Conservation (phyloP, 2,113 vertebrate genomes). For the Neopipo cinnamomea region DNA sequence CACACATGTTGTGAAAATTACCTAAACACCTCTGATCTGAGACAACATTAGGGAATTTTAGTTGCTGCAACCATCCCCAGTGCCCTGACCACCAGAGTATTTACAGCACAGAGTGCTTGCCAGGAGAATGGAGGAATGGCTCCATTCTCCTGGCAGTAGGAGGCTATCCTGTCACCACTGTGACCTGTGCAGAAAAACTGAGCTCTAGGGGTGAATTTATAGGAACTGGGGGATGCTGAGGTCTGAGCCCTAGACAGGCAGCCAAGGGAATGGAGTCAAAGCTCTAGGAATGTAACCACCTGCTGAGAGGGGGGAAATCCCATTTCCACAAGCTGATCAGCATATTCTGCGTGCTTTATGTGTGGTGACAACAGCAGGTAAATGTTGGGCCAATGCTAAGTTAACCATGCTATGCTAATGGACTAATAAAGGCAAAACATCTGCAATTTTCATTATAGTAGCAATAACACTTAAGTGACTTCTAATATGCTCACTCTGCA, state of each 20-base stretch:
- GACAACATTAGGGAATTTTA: background rate
- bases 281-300: background rate
- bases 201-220: background rate
- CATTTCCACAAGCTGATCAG: background rate
- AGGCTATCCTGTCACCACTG: background rate
- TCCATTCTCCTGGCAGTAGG: background rate
- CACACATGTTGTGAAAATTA: background rate
- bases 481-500: background rate
- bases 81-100: background rate
- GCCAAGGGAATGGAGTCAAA: background rate
- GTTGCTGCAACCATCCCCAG: background rate
- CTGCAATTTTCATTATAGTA: background rate
- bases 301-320: background rate
- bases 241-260: rapidly evolving
- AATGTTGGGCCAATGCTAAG: background rate
- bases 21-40: background rate
- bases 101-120: background rate
- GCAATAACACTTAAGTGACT: background rate
- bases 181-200: background rate
- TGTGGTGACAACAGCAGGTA: background rate
- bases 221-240: background rate
- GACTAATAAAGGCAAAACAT: background rate
- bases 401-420: background rate
- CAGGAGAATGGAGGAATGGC: rapidly evolving
- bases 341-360: background rate